These are phyloP conservation scores for Turritopsis dohrnii DNA, from an alignment of 30 jellyfish, hydroid and myxozoan genomes.

Conservation along the genomic window DNA sequence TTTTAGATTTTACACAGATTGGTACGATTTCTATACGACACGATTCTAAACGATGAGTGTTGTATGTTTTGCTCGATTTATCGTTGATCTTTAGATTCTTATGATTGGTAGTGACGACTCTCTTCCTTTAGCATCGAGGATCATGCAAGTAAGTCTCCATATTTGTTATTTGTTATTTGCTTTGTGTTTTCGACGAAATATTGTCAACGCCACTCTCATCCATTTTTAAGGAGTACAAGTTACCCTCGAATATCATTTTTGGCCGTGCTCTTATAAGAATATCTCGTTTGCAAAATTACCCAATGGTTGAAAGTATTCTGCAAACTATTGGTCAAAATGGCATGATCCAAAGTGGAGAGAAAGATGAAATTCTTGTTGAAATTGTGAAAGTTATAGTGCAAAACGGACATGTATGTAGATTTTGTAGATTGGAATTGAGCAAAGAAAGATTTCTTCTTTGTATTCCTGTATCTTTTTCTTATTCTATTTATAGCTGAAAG, in stretches of 20 bases:
- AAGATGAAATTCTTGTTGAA: conserved; percentile 69
- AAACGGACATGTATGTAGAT: conserved; percentile 48
- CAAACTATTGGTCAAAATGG: conserved; percentile 74
- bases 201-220: background rate
- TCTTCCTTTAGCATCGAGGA: conserved; percentile 72
- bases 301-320: conserved; percentile 33
- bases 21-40: too few species aligned
- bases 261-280: conserved; percentile 63
- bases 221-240: conserved; percentile 56
- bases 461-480: background rate
- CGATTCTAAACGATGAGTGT: background rate
- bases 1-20: too few species aligned
- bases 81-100: conserved; percentile 35
- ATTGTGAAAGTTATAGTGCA: conserved; percentile 45
- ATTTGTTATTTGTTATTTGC: background rate
- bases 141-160: conserved; percentile 51
- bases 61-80: background rate
- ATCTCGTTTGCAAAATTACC: conserved; percentile 35
- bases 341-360: conserved; percentile 54
- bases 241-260: conserved; percentile 71
- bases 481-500: conserved; percentile 18
- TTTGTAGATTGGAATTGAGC: too few species aligned
- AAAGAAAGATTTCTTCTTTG: background rate
- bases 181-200: background rate
- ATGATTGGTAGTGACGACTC: conserved; percentile 44